Evolutionary conservation across 2,797 vertebrate genomes (phyloP).

Genomic region (Rhabdomys pumilio): DNA sequence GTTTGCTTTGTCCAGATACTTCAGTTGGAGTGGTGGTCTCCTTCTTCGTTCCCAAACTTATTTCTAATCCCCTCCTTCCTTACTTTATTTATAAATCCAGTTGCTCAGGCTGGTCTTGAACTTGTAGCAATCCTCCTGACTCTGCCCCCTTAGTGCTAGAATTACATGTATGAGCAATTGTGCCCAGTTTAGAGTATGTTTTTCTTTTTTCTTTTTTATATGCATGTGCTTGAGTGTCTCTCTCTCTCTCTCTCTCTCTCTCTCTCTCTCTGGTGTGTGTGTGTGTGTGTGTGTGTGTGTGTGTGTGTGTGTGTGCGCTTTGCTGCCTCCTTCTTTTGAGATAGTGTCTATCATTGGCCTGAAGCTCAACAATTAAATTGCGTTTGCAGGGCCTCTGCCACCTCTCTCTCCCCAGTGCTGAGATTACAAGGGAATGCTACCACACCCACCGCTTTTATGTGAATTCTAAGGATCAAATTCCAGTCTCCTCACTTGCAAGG

Average conservation of each 20-base stretch:
- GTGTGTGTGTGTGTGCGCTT: no score
- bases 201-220: neutral
- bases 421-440: neutral
- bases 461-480: constrained; percentile 17
- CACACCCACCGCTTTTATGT: neutral
- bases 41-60: neutral
- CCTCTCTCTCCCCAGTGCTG: neutral
- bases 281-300: neutral
- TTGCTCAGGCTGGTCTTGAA: neutral
- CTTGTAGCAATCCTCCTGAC: neutral
- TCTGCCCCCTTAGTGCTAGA: neutral
- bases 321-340: neutral
- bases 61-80: neutral
- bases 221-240: neutral
- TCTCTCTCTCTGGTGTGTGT: neutral
- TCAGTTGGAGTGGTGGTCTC: neutral
- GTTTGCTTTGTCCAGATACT: neutral
- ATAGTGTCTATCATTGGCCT: neutral
- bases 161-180: neutral
- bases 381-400: neutral
- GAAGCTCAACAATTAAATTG: neutral
- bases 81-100: neutral
- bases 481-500: neutral
- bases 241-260: neutral
- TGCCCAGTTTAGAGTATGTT: neutral